A percentile compares a stretch with the other conserved stretches of the same genome.
These are phyloP conservation scores for Erebia epiphron DNA, from an alignment of 2,888 invertebrate species.

Conservation along the genomic window DNA sequence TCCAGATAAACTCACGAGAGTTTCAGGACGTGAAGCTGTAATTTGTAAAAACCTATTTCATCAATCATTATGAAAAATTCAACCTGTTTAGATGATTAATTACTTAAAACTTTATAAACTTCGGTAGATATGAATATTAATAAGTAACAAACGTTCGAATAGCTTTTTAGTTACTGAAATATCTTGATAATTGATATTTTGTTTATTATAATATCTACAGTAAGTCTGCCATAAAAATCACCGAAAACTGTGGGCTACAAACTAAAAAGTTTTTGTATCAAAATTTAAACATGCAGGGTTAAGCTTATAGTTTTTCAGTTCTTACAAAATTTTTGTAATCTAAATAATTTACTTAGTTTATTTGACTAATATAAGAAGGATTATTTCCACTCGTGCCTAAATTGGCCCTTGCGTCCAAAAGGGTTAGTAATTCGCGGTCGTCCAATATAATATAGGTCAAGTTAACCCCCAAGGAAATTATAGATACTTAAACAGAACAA, in stretches of 20 bases:
- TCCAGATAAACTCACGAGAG: too few species aligned
- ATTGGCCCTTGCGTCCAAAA: conserved; percentile 55
- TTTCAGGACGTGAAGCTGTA: too few species aligned
- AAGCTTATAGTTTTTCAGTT: background rate
- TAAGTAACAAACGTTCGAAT: background rate
- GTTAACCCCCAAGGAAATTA: conserved; percentile 72
- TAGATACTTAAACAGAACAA: conserved; percentile 71
- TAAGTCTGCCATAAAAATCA: too few species aligned
- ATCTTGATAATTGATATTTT: too few species aligned
- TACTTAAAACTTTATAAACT: background rate
- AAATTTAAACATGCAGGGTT: background rate
- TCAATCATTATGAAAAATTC: conserved; percentile 8
- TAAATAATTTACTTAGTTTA: background rate
- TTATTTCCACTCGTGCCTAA: conserved; percentile 46
- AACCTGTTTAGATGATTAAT: background rate
- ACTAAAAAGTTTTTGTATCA: too few species aligned
- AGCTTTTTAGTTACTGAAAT: too few species aligned
- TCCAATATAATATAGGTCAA: conserved; percentile 61
- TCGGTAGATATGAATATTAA: background rate
- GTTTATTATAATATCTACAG: too few species aligned
- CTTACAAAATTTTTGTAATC: background rate
- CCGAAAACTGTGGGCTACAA: too few species aligned
- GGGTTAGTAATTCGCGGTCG: conserved; percentile 69
- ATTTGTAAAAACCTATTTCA: too few species aligned
- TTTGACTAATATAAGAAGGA: conserved; percentile 9